These are phyloP conservation scores for Stegana nigrithorax DNA, from an alignment of 2,888 invertebrate species.

Conservation along the genomic window DNA sequence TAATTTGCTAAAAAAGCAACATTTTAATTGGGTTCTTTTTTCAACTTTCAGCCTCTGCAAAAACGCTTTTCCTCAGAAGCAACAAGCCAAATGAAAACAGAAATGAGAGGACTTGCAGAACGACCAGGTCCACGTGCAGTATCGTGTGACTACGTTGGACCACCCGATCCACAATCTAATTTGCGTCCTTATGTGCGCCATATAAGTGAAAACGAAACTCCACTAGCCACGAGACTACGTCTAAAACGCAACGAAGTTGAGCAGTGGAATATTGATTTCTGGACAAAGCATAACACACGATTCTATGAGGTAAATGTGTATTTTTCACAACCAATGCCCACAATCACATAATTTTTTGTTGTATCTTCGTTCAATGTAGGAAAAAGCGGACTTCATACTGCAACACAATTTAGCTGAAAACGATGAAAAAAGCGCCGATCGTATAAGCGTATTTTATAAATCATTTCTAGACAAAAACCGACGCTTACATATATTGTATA, in stretches of 20 bases:
- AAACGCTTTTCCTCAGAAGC: too few relatives aligned
- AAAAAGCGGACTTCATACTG: slow-evolving; percentile 73
- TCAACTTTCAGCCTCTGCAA: too few relatives aligned
- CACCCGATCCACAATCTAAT: slow-evolving; percentile 84
- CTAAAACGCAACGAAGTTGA: slow-evolving; percentile 77
- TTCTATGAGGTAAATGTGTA: slow-evolving; percentile 75
- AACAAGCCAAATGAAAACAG: too few relatives aligned
- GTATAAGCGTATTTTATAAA: slow-evolving; percentile 91
- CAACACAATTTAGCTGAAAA: slow-evolving; percentile 69
- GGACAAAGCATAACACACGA: slow-evolving; percentile 82
- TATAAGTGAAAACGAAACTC: slow-evolving; percentile 75
- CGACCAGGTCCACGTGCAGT: slow-evolving; percentile 58
- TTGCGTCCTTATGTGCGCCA: slow-evolving; percentile 79
- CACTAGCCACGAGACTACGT: slow-evolving; percentile 75
- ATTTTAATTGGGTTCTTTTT: too few relatives aligned
- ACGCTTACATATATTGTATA: slow-evolving; percentile 80
- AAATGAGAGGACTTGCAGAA: slow-evolving; percentile 43
- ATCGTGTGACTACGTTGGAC: slow-evolving; percentile 68
- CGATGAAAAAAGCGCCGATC: slow-evolving; percentile 77
- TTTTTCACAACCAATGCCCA: background rate
- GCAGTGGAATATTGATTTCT: slow-evolving; percentile 87
- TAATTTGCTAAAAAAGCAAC: too few relatives aligned
- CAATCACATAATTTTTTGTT: background rate
- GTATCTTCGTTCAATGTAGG: slow-evolving; percentile 69
- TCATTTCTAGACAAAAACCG: slow-evolving; percentile 86